Conservation (phyloP, 2,888 invertebrate genomes). For the Tetranychus truncatus region DNA sequence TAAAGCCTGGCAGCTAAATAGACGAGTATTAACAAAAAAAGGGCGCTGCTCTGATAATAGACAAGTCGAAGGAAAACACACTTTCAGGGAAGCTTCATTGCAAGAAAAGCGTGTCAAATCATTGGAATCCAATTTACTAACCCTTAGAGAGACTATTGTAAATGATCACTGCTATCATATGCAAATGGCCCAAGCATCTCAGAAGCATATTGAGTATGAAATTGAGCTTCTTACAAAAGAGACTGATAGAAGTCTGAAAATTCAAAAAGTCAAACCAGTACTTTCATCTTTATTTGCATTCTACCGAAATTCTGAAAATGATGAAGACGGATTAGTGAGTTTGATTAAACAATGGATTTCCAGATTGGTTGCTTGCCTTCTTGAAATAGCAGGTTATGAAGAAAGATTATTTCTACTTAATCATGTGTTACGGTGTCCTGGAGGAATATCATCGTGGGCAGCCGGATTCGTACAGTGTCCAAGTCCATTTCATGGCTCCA, state of each 20-base stretch:
- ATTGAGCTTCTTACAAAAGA: constrained; percentile 11
- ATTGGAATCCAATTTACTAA: constrained; percentile 15
- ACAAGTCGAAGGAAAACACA: constrained; percentile 17
- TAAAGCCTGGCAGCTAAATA: constrained; percentile 17
- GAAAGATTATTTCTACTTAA: constrained; percentile 21
- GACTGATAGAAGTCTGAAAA: background rate
- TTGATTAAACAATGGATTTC: constrained; percentile 13
- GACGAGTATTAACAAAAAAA: constrained; percentile 2
- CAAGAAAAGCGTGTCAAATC: constrained; percentile 11
- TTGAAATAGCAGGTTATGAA: constrained; percentile 9
- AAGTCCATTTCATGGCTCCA: constrained; percentile 12
- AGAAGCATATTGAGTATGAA: constrained; percentile 15
- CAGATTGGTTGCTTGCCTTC: background rate
- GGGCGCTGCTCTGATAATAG: constrained; percentile 19
- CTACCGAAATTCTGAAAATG: constrained; percentile 11
- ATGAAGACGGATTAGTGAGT: constrained; percentile 13
- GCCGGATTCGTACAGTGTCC: constrained; percentile 18
- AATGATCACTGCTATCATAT: constrained; percentile 18
- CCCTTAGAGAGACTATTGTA: constrained; percentile 14
- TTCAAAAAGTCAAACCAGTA: constrained; percentile 12
- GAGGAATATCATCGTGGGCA: constrained; percentile 17
- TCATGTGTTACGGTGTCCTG: constrained; percentile 21
- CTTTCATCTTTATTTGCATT: constrained; percentile 22
- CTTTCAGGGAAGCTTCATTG: constrained; percentile 16
- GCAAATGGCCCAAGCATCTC: constrained; percentile 15